Percentiles rank a stretch among this genome's conserved stretches.
phyloP scores from a whole-genome alignment of 2,113 vertebrate genomes.

The Nettapus auritus region DNA sequence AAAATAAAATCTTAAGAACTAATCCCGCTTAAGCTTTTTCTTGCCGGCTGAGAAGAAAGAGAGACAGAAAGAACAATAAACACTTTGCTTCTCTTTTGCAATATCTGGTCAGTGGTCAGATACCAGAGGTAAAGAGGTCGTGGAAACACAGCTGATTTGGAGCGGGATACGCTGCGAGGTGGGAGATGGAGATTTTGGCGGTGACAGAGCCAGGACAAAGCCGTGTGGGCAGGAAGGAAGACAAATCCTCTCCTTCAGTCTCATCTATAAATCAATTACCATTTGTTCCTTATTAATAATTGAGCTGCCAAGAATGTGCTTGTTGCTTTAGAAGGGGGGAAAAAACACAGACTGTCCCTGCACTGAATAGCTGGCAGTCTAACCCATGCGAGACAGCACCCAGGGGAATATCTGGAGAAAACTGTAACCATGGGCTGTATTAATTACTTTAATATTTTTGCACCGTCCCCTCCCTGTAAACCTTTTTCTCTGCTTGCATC shows the following conservation, averaged over 20 bases:
- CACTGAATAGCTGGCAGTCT: slow-evolving; percentile 16
- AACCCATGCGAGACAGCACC: neutral
- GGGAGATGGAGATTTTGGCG: neutral
- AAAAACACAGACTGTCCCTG: neutral
- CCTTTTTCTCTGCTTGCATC: neutral
- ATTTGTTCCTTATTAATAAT: slow-evolving; percentile 69
- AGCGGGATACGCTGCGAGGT: neutral
- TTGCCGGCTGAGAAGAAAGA: neutral
- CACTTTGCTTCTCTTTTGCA: slow-evolving; percentile 20
- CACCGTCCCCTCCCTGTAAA: neutral
- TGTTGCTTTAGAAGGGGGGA: neutral
- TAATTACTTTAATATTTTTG: slow-evolving; percentile 28
- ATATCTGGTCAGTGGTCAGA: slow-evolving; percentile 29
- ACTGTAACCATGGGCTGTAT: neutral
- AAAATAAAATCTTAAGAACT: slow-evolving; percentile 47
- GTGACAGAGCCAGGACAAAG: neutral
- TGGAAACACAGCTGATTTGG: neutral
- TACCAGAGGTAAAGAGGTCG: slow-evolving; percentile 10
- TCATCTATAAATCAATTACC: slow-evolving; percentile 45
- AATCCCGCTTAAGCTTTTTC: slow-evolving; percentile 18
- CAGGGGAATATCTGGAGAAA: slow-evolving; percentile 15
- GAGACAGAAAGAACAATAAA: slow-evolving; percentile 19
- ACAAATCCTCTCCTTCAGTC: neutral
- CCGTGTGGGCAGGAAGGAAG: neutral
- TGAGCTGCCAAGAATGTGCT: slow-evolving; percentile 54